phyloP scores from a whole-genome alignment of 2,888 invertebrate species.

The Eristalis arbustorum region DNA sequence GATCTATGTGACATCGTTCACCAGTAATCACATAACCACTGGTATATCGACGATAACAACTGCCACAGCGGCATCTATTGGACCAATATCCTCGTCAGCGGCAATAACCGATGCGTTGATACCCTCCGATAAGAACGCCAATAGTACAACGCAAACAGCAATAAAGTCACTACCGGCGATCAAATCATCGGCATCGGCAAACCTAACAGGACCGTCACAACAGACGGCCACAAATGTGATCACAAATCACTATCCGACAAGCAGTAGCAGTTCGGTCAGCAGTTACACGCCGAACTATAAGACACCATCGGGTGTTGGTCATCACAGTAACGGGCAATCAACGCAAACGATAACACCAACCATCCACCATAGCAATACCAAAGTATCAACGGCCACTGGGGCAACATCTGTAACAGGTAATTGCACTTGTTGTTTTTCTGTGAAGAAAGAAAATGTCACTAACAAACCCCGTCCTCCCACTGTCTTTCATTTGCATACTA shows the following conservation, averaged over 20 bases:
- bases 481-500: not conserved
- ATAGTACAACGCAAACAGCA: constrained; percentile 72
- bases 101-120: constrained; percentile 53
- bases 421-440: not conserved
- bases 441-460: not conserved
- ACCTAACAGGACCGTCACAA: constrained; percentile 14
- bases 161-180: constrained; percentile 73
- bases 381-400: constrained; percentile 58
- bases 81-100: constrained; percentile 76
- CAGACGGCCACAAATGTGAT: constrained; percentile 61
- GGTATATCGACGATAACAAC: constrained; percentile 82
- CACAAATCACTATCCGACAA: constrained; percentile 64
- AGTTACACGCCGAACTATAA: constrained; percentile 83
- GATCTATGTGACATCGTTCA: constrained; percentile 90
- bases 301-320: constrained; percentile 94
- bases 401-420: constrained; percentile 72
- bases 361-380: constrained; percentile 71
- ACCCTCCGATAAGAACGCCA: constrained; percentile 57
- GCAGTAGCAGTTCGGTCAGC: constrained; percentile 57
- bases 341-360: constrained; percentile 74
- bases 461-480: not conserved
- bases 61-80: constrained; percentile 77
- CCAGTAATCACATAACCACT: constrained; percentile 81
- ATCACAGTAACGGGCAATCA: constrained; percentile 90
- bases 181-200: constrained; percentile 63